Evolutionary conservation across 2,888 invertebrate species (phyloP).

Genomic region (Exephanes ischioxanthus): DNA sequence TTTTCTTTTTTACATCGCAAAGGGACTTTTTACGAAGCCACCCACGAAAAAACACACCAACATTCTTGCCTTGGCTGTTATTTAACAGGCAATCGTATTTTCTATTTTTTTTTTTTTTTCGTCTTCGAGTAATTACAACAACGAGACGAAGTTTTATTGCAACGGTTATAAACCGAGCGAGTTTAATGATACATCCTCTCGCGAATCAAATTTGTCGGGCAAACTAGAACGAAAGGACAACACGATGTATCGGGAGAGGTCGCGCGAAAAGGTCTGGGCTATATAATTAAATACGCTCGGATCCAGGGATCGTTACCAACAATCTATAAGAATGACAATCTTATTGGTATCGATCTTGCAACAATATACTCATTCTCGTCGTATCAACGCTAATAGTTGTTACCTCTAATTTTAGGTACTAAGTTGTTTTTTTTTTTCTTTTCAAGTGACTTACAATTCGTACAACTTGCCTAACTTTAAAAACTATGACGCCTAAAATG

Average conservation of each 20-base stretch:
- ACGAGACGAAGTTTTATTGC: slow-evolving; percentile 55
- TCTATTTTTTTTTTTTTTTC: slow-evolving; percentile 24
- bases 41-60: slow-evolving; percentile 48
- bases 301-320: slow-evolving; percentile 14
- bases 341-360: slow-evolving; percentile 15
- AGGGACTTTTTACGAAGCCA: slow-evolving; percentile 42
- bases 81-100: slow-evolving; percentile 50
- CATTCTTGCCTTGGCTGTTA: slow-evolving; percentile 41
- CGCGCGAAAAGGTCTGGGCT: slow-evolving; percentile 28
- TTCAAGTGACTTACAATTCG: slow-evolving; percentile 72
- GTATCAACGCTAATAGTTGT: slow-evolving; percentile 64
- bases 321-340: not conserved
- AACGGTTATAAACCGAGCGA: not conserved
- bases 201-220: slow-evolving; percentile 26
- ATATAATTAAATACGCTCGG: slow-evolving; percentile 13
- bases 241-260: slow-evolving; percentile 34
- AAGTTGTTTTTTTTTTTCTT: slow-evolving; percentile 56
- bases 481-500: slow-evolving; percentile 83
- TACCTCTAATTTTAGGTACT: slow-evolving; percentile 70
- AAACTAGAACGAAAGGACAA: slow-evolving; percentile 44
- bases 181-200: slow-evolving; percentile 38
- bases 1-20: slow-evolving; percentile 57
- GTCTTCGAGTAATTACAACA: slow-evolving; percentile 53
- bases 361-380: slow-evolving; percentile 61
- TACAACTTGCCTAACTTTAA: slow-evolving; percentile 77